Evolutionary conservation across 2,888 invertebrate genomes (phyloP).

Genomic region (Phengaris arion): DNA sequence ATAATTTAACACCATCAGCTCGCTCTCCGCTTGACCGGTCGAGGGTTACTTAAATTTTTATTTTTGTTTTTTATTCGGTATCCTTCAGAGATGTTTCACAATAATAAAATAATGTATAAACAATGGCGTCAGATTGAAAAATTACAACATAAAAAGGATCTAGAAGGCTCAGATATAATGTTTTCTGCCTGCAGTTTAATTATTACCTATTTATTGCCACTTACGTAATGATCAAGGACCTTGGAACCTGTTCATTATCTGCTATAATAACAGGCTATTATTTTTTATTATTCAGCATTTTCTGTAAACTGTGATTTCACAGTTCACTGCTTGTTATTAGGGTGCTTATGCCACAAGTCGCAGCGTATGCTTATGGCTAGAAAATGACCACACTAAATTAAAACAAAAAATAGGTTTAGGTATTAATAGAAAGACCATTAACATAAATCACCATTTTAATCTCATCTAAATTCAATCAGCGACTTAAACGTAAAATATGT

Average conservation of each 20-base stretch:
- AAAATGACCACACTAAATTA: too few species aligned
- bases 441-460: too few species aligned
- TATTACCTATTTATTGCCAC: not conserved
- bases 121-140: not conserved
- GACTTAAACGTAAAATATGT: too few species aligned
- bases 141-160: not conserved
- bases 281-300: not conserved
- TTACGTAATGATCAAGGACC: not conserved
- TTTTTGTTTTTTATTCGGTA: not conserved
- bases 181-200: not conserved
- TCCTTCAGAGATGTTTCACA: not conserved
- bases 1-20: too few species aligned
- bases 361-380: not conserved
- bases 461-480: too few species aligned
- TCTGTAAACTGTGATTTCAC: not conserved
- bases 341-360: not conserved
- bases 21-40: too few species aligned
- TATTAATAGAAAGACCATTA: too few species aligned
- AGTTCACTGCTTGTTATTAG: not conserved
- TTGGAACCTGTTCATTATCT: not conserved
- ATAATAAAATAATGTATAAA: not conserved
- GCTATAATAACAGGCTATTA: not conserved
- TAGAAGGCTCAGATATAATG: not conserved
- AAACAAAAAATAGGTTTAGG: too few species aligned
- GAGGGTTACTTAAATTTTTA: not conserved